Conservation (phyloP, 1,140 invertebrate species). For the Sitophilus oryzae region DNA sequence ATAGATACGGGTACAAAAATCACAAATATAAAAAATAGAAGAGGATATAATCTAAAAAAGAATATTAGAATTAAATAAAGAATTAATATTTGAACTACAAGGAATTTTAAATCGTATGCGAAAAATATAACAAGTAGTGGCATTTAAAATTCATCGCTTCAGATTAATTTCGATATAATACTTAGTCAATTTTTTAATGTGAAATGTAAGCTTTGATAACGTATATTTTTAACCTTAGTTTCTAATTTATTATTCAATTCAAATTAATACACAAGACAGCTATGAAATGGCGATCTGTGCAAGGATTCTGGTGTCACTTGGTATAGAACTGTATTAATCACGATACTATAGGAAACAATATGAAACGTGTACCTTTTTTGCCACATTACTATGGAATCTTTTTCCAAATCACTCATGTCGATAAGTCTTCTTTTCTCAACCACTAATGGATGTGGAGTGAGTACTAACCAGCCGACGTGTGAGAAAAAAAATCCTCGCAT, state of each 20-base stretch:
- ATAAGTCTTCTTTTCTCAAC: constrained; percentile 69
- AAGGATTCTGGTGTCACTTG: too few relatives aligned
- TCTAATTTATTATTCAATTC: too few relatives aligned
- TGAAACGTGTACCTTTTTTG: constrained; percentile 74
- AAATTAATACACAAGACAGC: too few relatives aligned
- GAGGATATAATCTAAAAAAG: constrained; percentile 59
- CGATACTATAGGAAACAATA: constrained; percentile 11
- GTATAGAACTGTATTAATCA: neutral
- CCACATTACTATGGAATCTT: constrained; percentile 79
- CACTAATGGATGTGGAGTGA: constrained; percentile 72
- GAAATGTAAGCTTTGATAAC: too few relatives aligned
- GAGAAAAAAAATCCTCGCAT: constrained; percentile 75
- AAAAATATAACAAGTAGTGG: too few relatives aligned
- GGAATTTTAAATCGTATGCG: too few relatives aligned
- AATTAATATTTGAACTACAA: neutral
- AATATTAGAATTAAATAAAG: too few relatives aligned
- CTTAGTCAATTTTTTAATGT: too few relatives aligned
- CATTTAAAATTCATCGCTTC: too few relatives aligned
- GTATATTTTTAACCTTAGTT: too few relatives aligned
- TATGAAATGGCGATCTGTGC: too few relatives aligned
- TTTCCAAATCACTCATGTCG: constrained; percentile 75
- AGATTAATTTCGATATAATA: constrained; percentile 9
- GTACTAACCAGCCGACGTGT: constrained; percentile 74
- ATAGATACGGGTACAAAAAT: constrained; percentile 72
- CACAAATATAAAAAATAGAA: constrained; percentile 68